phyloP scores from a whole-genome alignment of 2,797 vertebrate species.

The Poecilia velifera region DNA sequence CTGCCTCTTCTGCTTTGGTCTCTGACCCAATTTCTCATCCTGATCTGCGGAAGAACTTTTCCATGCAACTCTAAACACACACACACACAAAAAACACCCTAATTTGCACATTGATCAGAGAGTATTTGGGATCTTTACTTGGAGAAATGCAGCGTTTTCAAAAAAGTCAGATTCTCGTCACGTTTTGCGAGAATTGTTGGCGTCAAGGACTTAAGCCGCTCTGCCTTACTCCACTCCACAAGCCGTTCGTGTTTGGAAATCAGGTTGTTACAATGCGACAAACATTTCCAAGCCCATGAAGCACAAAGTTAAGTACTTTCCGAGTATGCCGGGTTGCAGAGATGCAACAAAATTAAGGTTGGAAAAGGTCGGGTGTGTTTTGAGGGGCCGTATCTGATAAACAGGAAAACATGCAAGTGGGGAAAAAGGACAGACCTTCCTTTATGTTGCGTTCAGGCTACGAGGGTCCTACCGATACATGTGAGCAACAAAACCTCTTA shows the following conservation, averaged over 20 bases:
- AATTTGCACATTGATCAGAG: conserved; percentile 25
- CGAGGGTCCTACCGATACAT: background rate
- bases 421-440: background rate
- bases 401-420: conserved; percentile 5
- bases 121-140: conserved; percentile 6
- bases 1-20: conserved; percentile 6
- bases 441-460: background rate
- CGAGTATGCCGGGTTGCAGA: background rate
- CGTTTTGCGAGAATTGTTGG: conserved; percentile 25
- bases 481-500: too few relatives aligned
- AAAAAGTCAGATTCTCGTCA: conserved; percentile 7
- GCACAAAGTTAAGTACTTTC: conserved; percentile 22
- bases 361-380: conserved; percentile 12
- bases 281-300: conserved; percentile 46
- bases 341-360: conserved; percentile 33
- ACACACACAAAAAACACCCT: conserved; percentile 23
- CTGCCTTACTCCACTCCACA: conserved; percentile 35
- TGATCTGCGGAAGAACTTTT: conserved; percentile 31
- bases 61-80: conserved; percentile 27
- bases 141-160: conserved; percentile 22
- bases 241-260: conserved; percentile 28
- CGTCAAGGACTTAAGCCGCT: conserved; percentile 30
- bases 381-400: background rate
- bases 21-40: conserved; percentile 53
- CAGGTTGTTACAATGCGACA: conserved; percentile 14